Conservation (phyloP, 2,888 invertebrate species). For the Craniophora ligustri region DNA sequence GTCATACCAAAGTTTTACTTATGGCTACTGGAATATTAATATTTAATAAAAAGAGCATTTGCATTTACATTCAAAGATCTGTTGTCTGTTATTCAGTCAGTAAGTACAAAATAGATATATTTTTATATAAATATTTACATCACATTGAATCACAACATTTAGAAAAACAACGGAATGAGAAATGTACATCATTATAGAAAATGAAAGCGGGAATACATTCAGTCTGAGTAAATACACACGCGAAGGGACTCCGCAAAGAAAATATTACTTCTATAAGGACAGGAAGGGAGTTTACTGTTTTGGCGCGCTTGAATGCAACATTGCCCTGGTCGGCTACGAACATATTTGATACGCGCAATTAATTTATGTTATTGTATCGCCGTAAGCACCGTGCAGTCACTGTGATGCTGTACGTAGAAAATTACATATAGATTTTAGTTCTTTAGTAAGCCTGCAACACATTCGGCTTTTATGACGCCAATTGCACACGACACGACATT, state of each 20-base stretch:
- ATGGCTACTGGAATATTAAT: slow-evolving; percentile 52
- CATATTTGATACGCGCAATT: slow-evolving; percentile 16
- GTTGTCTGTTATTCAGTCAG: slow-evolving; percentile 63
- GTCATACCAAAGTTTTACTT: slow-evolving; percentile 49
- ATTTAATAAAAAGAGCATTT: slow-evolving; percentile 42
- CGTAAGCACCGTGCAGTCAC: slow-evolving; percentile 8
- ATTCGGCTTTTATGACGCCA: slow-evolving; percentile 2
- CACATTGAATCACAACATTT: slow-evolving; percentile 74
- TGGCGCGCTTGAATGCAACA: slow-evolving; percentile 34
- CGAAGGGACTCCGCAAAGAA: slow-evolving; percentile 17
- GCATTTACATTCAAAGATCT: slow-evolving; percentile 48
- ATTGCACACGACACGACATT: background rate
- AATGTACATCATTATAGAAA: slow-evolving; percentile 54
- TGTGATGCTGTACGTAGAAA: slow-evolving; percentile 14
- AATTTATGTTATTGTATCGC: slow-evolving; percentile 13
- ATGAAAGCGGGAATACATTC: slow-evolving; percentile 52
- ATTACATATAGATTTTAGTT: background rate
- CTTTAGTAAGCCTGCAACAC: background rate
- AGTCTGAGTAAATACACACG: slow-evolving; percentile 62
- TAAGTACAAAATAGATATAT: slow-evolving; percentile 79
- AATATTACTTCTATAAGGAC: slow-evolving; percentile 47
- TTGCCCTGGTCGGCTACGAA: slow-evolving; percentile 13
- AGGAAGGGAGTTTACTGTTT: slow-evolving; percentile 38
- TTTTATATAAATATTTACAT: slow-evolving; percentile 74
- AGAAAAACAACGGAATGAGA: slow-evolving; percentile 75